phyloP scores from a whole-genome alignment of 2,888 invertebrate genomes.

The Tiphia femorata region DNA sequence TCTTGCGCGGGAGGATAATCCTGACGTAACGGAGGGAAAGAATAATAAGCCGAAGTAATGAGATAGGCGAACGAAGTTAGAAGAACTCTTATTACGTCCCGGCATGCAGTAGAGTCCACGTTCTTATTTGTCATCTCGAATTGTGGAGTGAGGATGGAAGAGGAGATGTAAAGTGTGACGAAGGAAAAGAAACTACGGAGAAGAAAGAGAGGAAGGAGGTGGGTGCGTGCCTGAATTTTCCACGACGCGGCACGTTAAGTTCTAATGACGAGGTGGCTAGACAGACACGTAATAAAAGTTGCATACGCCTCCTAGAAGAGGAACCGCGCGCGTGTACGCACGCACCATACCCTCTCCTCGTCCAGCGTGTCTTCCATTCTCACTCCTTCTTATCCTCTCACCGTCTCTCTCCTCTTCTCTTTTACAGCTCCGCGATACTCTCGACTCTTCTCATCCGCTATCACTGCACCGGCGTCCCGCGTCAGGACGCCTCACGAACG shows the following conservation, averaged over 20 bases:
- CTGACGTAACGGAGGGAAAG: too few species aligned
- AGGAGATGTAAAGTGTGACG: too few species aligned
- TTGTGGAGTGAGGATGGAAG: too few species aligned
- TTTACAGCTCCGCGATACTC: not conserved
- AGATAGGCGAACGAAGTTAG: too few species aligned
- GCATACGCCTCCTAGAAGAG: conserved; percentile 14
- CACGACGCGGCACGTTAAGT: conserved; percentile 19
- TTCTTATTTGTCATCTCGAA: too few species aligned
- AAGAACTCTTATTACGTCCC: too few species aligned
- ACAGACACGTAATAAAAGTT: conserved; percentile 19
- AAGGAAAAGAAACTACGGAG: too few species aligned
- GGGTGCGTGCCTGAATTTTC: conserved; percentile 24
- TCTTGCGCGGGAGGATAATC: too few species aligned
- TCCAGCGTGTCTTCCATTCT: not conserved
- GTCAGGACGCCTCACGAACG: conserved; percentile 22
- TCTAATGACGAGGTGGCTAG: conserved; percentile 17
- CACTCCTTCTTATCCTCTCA: not conserved
- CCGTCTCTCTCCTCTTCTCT: not conserved
- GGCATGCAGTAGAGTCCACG: too few species aligned
- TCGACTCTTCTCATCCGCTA: not conserved
- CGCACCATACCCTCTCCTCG: not conserved
- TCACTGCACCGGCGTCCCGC: not conserved
- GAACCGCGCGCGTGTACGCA: conserved; percentile 12
- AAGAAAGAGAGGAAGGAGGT: not conserved
- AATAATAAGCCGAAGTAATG: too few species aligned